Base-by-base conservation (phyloP, 2,797 vertebrate species). In the Muscicapa comitata region DNA sequence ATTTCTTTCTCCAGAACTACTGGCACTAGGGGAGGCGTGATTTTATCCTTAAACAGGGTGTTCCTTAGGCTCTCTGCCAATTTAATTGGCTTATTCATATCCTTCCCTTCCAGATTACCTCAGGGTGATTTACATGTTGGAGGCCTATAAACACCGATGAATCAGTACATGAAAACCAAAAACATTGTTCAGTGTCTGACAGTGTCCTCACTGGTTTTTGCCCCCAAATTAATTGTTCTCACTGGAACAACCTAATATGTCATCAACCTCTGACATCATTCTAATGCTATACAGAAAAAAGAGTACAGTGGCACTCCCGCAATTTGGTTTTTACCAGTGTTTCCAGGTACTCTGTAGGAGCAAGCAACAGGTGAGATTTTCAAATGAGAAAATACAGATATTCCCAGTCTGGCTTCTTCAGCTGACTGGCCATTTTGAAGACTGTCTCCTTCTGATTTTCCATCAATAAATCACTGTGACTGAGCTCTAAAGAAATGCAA, bases 31-130 rank as follows among this genome's bases (percentile, higher is more conserved):
- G 82, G 23, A 94, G 87, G 90, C 88, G 16, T 87, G 96, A 95
- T 95, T 95, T 96, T 94, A 95, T 96, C 88, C 95, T 94, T 78
- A 76, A 97, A 94, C 91, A 95, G 97, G 97, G 96, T 96, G 96
- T 97, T 97, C 93, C 96, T 94, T 54, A 24, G 95, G 96, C 95
- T 92, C 85, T 37, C 62, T 71, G 93, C 97, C 97, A 97, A 13
- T 43, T 68, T 89, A 95, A 93, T 97, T 97, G 96, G 94, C 94
- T 97, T 95, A 96, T 94, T 97, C 95, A 95, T 92, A 97, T 97
- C 96, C 97, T 98, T 97, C 90, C 88, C 94, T 94, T 93, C 91
- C 85, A 90, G 85, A 92, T 97, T 97, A 96, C 97, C 96, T 96
- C 94, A 95, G 96, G 97, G 93, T 91, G 94, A 96, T 90, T 86